These are phyloP conservation scores for Rallus limicola DNA, from an alignment of 2,113 vertebrate genomes.

Conservation along the genomic window DNA sequence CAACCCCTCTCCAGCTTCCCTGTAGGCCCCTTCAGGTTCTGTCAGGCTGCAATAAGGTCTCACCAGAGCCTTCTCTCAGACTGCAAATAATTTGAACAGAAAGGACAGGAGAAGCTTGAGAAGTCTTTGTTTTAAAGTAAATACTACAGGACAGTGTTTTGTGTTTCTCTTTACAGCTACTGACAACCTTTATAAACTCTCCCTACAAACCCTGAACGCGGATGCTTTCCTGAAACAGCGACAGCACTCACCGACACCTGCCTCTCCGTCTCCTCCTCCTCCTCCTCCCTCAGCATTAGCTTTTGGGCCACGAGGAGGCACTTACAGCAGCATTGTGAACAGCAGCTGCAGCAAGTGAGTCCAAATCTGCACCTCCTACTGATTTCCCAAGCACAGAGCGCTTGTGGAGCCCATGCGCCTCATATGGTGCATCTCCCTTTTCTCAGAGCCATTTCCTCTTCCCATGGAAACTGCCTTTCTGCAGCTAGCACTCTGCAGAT, in stretches of 20 bases:
- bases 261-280: constrained; percentile 82
- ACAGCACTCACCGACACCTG: constrained; percentile 79
- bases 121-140: not conserved
- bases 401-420: not conserved
- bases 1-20: too few species aligned
- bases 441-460: not conserved
- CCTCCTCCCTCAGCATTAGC: constrained; percentile 81
- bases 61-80: too few species aligned
- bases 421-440: not conserved
- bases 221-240: constrained; percentile 95
- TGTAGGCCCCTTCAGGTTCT: too few species aligned
- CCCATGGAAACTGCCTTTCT: not conserved
- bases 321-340: constrained; percentile 93
- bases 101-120: not conserved
- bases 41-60: too few species aligned
- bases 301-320: constrained; percentile 78
- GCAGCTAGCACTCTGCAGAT: not conserved
- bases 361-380: not conserved
- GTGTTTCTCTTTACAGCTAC: constrained; percentile 78
- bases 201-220: constrained; percentile 94
- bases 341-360: constrained; percentile 75
- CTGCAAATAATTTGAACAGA: not conserved
- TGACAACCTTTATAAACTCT: constrained; percentile 95
- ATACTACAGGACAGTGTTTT: not conserved
- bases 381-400: not conserved